These are phyloP conservation scores for Glareola pratincola DNA, from an alignment of 2,113 vertebrate species.

Conservation along the genomic window DNA sequence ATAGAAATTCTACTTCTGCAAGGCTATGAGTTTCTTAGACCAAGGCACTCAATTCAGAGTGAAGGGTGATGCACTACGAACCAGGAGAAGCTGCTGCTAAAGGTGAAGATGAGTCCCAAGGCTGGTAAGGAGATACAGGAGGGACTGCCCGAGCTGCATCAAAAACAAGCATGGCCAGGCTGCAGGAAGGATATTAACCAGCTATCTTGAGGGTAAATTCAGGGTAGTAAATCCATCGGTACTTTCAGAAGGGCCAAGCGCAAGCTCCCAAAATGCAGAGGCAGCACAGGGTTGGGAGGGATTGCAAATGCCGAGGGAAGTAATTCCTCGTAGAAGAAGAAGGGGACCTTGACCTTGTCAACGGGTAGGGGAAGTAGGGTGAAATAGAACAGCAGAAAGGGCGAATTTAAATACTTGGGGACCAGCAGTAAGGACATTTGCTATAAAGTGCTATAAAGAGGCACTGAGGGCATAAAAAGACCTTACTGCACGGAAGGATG, in stretches of 20 bases:
- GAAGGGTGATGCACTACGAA: background rate
- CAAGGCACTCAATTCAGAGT: background rate
- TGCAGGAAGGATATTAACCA: background rate
- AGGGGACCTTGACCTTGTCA: background rate
- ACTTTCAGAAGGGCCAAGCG: background rate
- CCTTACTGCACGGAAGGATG: background rate
- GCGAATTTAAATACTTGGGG: background rate
- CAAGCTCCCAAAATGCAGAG: background rate
- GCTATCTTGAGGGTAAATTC: background rate
- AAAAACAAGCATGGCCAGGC: background rate
- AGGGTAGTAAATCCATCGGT: background rate
- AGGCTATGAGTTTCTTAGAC: background rate
- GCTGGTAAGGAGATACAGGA: background rate
- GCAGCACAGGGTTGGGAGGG: background rate
- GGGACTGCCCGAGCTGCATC: background rate
- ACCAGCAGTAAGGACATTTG: background rate
- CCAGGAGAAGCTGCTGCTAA: background rate
- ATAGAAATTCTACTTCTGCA: background rate
- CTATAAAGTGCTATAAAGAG: background rate
- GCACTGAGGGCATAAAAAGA: background rate
- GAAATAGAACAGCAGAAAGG: background rate
- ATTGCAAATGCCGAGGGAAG: background rate
- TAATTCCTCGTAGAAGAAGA: background rate
- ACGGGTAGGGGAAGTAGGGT: background rate
- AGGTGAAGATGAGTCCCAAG: background rate